Base-by-base conservation (phyloP, 2,888 invertebrate genomes). In the Drosophila birchii region DNA sequence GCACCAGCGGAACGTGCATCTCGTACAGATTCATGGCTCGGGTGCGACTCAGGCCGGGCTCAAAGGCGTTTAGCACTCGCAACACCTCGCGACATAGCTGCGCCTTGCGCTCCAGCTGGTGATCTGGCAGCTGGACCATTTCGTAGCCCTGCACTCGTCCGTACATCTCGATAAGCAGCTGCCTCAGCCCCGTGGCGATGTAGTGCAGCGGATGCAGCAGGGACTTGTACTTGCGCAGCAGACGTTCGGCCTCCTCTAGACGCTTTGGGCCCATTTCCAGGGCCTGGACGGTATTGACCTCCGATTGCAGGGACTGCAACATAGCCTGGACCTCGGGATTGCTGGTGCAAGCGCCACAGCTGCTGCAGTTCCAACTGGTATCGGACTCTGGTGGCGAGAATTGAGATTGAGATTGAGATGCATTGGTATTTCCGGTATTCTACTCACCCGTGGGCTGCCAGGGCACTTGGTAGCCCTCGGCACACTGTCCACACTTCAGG, bases 11-110 rank as follows among this genome's bases (percentile, higher is more conserved):
- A 0, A 96, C 96, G 88, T 97, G 97, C 16, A 97, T 92, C 91
- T 97, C 97, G 89, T 97, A 97, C 29, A 97, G 91, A 83, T 95
- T 95, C 93, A 96, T 94, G 14, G 96, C 96, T 93, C 97, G 94
- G 85, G 96, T 94, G 78, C 97, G 93, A 49, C 95, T 95, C 60
- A 95, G 93, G 2, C 97, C 97, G 0, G 97, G 97, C 78, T 96
- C 95, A 58, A 97, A 94, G 36, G 95, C 93, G 88, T 96, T 94
- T 18, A 97, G 92, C 8, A 96, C 94, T 55, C 94, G 93, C 23
- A 97, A 92, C 6, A 97, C 92, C 34, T 95, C 93, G 16, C 94
- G 93, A 81, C 97, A 97, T 68, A 96, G 93, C 74, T 96, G 95
- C 0, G 95, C 94, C 92, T 97, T 97, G 55, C 96, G 94, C 88